Base-by-base conservation (phyloP, 2,113 vertebrate genomes). In the Callopanchax toddi region DNA sequence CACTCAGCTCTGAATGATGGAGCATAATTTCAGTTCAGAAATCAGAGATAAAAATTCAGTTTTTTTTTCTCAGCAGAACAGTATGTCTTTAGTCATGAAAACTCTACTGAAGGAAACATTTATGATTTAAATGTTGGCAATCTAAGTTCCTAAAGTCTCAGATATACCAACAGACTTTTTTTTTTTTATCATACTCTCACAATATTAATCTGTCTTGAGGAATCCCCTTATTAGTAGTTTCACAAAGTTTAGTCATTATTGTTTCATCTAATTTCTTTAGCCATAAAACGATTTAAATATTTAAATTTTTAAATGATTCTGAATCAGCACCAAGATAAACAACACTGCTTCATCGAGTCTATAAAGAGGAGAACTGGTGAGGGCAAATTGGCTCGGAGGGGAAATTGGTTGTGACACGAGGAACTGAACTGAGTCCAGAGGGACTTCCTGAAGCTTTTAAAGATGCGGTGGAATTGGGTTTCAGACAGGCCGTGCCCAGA, bases 361-460 rank as follows among this genome's bases (percentile, higher is more conserved):
- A 44, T 66, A 57, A 67, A 60, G 26, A 37, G 43, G 57, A 50
- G 26, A 45, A 64, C 59, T 44, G 15, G 23, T 23, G 42, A 67
- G 54, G 53, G 17, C 20, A 44, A 53, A 71, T 70, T 59, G 50
- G 12, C 78, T 74, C 2, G 0, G 17, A 64, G 44, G 49, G 66
- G 66, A 81, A 83, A 85, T 87, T 77, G 62, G 40, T 71, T 82
- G 76, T 84, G 87, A 82, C 86, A 79, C 3, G 16, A 75, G 67
- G 71, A 86, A 75, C 54, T 67, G 76, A 73, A 56, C 23, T 9
- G 48, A 81, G 61, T 82, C 82, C 74, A 58, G 71, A 32, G 72
- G 83, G 84, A 85, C 74, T 82, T 83, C 72, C 77, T 85, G 76
- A 62, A 87, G 83, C 78, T 87, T 84, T 82, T 76, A 86, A 80